Evolutionary conservation across 2,797 vertebrate species (phyloP).

Genomic region (Parambassis ranga): DNA sequence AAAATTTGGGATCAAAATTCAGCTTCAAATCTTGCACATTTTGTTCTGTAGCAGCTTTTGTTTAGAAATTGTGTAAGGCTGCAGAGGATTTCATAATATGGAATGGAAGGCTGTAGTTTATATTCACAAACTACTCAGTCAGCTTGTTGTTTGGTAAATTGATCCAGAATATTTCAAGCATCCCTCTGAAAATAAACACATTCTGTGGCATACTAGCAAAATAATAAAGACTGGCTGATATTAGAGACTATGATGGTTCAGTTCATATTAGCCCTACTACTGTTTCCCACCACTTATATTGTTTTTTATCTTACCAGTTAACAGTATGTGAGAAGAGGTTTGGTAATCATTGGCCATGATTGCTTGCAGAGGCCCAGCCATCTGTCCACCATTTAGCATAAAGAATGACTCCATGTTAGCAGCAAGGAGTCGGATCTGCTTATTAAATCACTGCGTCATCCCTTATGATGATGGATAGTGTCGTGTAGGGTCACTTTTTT

Average conservation of each 20-base stretch:
- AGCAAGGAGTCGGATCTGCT: constrained; percentile 54
- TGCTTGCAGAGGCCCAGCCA: constrained; percentile 48
- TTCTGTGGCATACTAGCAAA: constrained; percentile 29
- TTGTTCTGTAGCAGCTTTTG: constrained; percentile 36
- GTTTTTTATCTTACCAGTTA: constrained; percentile 44
- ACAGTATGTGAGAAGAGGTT: constrained; percentile 49
- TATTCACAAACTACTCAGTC: constrained; percentile 42
- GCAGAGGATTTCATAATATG: constrained; percentile 42
- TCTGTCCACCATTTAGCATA: constrained; percentile 67
- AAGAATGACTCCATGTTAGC: constrained; percentile 58
- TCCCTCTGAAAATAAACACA: constrained; percentile 51
- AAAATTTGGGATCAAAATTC: constrained; percentile 24
- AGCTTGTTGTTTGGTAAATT: constrained; percentile 49
- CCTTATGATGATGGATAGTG: constrained; percentile 59
- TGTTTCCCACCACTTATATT: constrained; percentile 51
- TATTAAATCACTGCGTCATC: constrained; percentile 57
- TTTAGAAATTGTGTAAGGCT: constrained; percentile 32
- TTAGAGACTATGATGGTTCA: constrained; percentile 13
- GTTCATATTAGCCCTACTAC: constrained; percentile 34
- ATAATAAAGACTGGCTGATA: constrained; percentile 29
- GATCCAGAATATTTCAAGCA: constrained; percentile 40
- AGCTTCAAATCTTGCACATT: constrained; percentile 37
- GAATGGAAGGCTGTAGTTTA: constrained; percentile 22
- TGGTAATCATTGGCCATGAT: constrained; percentile 51
- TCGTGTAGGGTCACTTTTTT: constrained; percentile 45